Base-by-base conservation (phyloP, 1,140 invertebrate genomes). In the Atta cephalotes region DNA sequence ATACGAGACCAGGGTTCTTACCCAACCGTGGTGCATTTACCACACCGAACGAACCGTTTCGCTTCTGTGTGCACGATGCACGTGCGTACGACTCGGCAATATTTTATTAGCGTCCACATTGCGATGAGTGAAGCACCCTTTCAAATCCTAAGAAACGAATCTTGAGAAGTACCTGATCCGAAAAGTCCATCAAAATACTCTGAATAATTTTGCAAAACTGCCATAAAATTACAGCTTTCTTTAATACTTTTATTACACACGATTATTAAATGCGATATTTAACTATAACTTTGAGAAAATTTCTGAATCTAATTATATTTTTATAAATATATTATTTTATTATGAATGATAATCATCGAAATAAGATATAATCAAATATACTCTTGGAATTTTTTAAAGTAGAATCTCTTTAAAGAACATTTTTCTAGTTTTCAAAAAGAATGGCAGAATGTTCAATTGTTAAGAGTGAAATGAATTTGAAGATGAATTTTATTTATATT, bases 1-100 rank as follows among this genome's bases (percentile, higher is more conserved):
- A 87, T 81, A 87, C 90, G 80, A 91, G 70, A 21, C 89, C 88
- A 65, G 88, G 85, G 89, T 94, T 93, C 92, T 94, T 93, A 92
- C 91, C 90, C 89, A 91, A 91, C 88, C 91, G 89, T 91, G 87
- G 90, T 92, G 90, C 89, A 90, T 93, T 93, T 93, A 92, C 93
- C 93, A 93, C 92, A 91, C 80, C 86, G 89, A 90, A 88, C 89
- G 90, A 77, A 31, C 71, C 66, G 49, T 86, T 88, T 65, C 72
- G 78, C 51, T 60, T 79, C 82, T 90, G 31, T 68, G 62, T 92
- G 91, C 90, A 91, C 78, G 72, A 70, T 78, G 89, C 86, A 92
- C 86, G 80, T 87, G 63, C 53, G 74, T 88, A 81, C 74, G 49
- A 70, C 74, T 51, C 49, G 53, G 68, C 78, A 39, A 85, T 82